Evolutionary conservation across 23 tunicate species (phyloP), one percentile per base, ranked within the genome.

Genomic region (Clavelina lepadiformis): DNA sequence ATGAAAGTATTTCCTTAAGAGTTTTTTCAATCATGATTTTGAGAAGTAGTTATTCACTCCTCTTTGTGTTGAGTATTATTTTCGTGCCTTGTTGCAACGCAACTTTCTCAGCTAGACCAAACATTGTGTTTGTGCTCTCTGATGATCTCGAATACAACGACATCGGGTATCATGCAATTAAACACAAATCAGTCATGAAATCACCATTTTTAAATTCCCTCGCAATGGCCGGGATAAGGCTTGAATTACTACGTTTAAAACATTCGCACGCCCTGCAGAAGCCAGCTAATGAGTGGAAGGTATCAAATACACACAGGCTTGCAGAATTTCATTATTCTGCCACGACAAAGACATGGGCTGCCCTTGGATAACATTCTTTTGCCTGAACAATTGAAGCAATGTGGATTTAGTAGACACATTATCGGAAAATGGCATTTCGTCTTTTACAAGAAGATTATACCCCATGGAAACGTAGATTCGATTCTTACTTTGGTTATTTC

Each of bases 101-200:
- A n/a, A n/a, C n/a, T n/a, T n/a, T n/a, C n/a, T n/a, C n/a, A n/a
- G n/a, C n/a, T n/a, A n/a, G n/a, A n/a, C n/a, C n/a, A n/a, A n/a
- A n/a, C 49, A 32, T 70, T 7, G 77, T 71, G 32, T 58, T 80
- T 32, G 55, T 72, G 19, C 21, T 80, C 36, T 72, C 80, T 37
- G 87, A 80, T 52, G 87, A 80, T 51, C 75, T 45, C n/a, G 87
- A 80, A 2, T 80, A 52, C 79, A 80, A 80, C 36, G 87, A 80
- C 31, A 72, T 80, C 21, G 87, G 87, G 7, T 72, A 72, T 31
- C 87, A 74, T 61, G 80, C 80, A 5, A 22, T 6, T 23, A 23
- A 74, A 26, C 80, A 80, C 35, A 47, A 61, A 4, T 61, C 71
- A 5, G 69, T 50, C 52, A 72, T 80, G 65, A 72, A 80, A 34